Base-by-base conservation (phyloP, 1,140 invertebrate genomes). In the Lasaia peninsularis region DNA sequence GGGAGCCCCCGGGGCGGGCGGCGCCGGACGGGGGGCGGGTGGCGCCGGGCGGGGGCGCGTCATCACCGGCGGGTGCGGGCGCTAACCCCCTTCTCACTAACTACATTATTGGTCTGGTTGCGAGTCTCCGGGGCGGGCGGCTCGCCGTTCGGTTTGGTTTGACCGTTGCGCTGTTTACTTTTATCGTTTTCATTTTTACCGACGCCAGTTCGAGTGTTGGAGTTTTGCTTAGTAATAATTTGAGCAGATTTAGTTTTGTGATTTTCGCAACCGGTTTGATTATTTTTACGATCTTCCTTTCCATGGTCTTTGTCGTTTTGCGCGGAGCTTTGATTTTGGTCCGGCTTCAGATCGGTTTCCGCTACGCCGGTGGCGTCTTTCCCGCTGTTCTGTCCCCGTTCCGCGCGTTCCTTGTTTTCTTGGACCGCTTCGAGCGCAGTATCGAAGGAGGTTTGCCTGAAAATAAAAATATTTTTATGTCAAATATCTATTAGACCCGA, bases 381-480 rank as follows among this genome's bases (percentile, higher is more conserved):
- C 31, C 52, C 3, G 9, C 40, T 12, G 58, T 52, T 16, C 24
- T 44, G 24, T 9, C 24, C 37, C 32, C 32, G 52, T 31, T 56
- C 24, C 10, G 21, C 2, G 12, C 35, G 35, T 31, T 85, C 78
- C 52, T 76, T 80, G 7, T 66, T 53, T 35, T 87, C 84, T 56
- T 78, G 66, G 0, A 87, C 84, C 4, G 84, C 71, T 50, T 86
- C 84, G 2, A 87, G 61, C 0, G 65, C 75, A 20, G 79, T 73
- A 58, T 87, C 84, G 56, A 87, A 87, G 1, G 84, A 87, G n/a
- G 71, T 53, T 75, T 86, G 80, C 48, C 78, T 78, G 69, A 60
- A 61, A 52, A 14, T 57, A 54, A 52, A 31, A 21, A 12, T 1
- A 12, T 0, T 16, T 40, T 40, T 2, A 2, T 40, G 12, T 40